A percentile compares a stretch with the other conserved stretches of the same genome.
These are phyloP conservation scores for Helobdella robusta DNA, from an alignment of 2,888 invertebrate genomes.

Conservation along the genomic window DNA sequence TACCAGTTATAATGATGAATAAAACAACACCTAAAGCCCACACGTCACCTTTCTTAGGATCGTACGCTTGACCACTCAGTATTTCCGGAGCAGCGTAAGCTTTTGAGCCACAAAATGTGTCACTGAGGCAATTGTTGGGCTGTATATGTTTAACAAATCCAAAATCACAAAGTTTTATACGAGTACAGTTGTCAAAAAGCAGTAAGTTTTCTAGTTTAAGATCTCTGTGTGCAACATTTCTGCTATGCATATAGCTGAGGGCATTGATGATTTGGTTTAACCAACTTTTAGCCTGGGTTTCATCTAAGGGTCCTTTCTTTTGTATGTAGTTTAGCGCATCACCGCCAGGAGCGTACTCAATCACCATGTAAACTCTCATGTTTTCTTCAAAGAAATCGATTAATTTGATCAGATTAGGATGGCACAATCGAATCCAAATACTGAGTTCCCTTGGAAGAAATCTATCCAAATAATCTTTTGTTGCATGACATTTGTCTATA, in stretches of 20 bases:
- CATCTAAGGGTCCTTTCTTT: constrained; percentile 47
- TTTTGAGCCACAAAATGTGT: constrained; percentile 53
- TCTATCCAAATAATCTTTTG: constrained; percentile 38
- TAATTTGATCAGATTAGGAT: constrained; percentile 37
- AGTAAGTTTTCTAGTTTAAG: constrained; percentile 53
- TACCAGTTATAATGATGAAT: constrained; percentile 50
- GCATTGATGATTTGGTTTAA: constrained; percentile 37
- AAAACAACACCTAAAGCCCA: constrained; percentile 52
- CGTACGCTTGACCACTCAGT: constrained; percentile 51
- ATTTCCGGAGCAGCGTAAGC: constrained; percentile 51
- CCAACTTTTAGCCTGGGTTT: constrained; percentile 42
- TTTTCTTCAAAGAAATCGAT: constrained; percentile 35
- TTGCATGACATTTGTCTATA: constrained; percentile 35
- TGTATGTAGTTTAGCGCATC: constrained; percentile 50
- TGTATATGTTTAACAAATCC: constrained; percentile 47
- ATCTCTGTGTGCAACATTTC: constrained; percentile 52
- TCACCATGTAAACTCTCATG: constrained; percentile 46
- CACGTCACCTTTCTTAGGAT: constrained; percentile 50
- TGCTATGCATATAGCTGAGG: constrained; percentile 48
- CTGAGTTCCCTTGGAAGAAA: constrained; percentile 39
- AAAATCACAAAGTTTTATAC: constrained; percentile 51
- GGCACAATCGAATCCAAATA: constrained; percentile 37
- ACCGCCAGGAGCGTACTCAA: constrained; percentile 49
- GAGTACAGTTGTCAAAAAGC: constrained; percentile 47
- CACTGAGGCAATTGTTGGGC: constrained; percentile 44